Base-by-base conservation (phyloP, 2,113 vertebrate species). In the Aptenodytes patagonicus region DNA sequence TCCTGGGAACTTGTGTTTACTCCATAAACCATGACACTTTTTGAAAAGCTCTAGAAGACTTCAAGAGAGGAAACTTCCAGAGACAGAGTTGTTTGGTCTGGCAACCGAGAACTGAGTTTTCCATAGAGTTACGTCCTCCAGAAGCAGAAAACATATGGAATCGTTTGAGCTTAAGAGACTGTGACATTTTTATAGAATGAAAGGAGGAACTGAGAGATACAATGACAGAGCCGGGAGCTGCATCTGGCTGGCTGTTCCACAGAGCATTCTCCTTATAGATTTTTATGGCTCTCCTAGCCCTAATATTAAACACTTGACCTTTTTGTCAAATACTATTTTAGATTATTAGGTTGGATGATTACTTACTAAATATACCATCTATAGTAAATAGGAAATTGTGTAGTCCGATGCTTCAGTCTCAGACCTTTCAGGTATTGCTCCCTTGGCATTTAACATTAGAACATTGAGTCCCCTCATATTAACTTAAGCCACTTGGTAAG, bases 301-400 rank as follows among this genome's bases (percentile, higher is more conserved):
- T 96, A 97, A 94, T 97, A 97, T 97, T 96, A 97, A 97, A 96
- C 93, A 97, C 58, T 98, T 97, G 97, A 97, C 97, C 98, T 98
- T 98, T 98, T 93, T 96, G 97, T 97, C 98, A 97, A 97, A 97
- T 97, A 93, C 77, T 97, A 69, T 97, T 98, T 96, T 89, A 94
- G 91, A 90, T 96, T 97, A 98, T 97, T 97, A 96, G 88, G 91
- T 92, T 98, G 96, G 84, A 95, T 96, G 97, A 98, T 98, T 97
- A 97, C 96, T 97, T 98, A 97, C 97, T 98, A 98, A 98, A 97
- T 96, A 98, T 91, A 98, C 79, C 96, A 89, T 96, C 97, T 97
- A 89, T 44, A 95, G 98, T 98, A 98, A 98, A 98, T 91, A 98
- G 94, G 82, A 97, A 98, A 98, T 95, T 93, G 83, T 87, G 91